Conservation (phyloP, 2,888 invertebrate species). For the Cataglyphis albicans region DNA sequence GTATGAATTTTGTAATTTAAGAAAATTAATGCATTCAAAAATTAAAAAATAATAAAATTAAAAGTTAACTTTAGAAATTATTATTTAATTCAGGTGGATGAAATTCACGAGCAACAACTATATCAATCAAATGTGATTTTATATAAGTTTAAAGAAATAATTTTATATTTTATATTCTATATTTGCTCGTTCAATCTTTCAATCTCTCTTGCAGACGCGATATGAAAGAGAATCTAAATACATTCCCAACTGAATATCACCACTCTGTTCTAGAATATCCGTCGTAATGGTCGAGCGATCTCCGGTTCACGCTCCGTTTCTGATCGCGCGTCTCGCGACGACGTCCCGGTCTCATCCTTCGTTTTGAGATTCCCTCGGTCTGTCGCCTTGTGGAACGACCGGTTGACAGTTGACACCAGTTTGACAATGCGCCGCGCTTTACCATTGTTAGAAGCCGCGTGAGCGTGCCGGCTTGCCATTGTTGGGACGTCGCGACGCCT, state of each 20-base stretch:
- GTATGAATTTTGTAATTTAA: background rate
- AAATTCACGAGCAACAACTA: background rate
- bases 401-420: conserved; percentile 85
- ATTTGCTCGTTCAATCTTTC: background rate
- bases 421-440: conserved; percentile 83
- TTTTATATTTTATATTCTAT: background rate
- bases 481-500: conserved; percentile 70
- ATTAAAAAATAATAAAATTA: background rate
- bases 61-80: background rate
- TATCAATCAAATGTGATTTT: background rate
- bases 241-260: conserved; percentile 16
- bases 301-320: conserved; percentile 70
- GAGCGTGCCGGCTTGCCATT: conserved; percentile 76
- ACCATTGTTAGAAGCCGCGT: conserved; percentile 58
- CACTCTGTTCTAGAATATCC: conserved; percentile 10
- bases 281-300: conserved; percentile 56
- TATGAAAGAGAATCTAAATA: conserved; percentile 31
- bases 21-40: background rate
- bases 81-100: background rate
- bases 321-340: conserved; percentile 49
- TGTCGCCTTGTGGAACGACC: conserved; percentile 71
- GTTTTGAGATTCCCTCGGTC: conserved; percentile 69
- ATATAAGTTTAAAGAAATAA: background rate
- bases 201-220: background rate
- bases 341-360: conserved; percentile 53